Evolutionary conservation across 2,113 vertebrate genomes (phyloP).

Genomic region (Macquaria ambigua): DNA sequence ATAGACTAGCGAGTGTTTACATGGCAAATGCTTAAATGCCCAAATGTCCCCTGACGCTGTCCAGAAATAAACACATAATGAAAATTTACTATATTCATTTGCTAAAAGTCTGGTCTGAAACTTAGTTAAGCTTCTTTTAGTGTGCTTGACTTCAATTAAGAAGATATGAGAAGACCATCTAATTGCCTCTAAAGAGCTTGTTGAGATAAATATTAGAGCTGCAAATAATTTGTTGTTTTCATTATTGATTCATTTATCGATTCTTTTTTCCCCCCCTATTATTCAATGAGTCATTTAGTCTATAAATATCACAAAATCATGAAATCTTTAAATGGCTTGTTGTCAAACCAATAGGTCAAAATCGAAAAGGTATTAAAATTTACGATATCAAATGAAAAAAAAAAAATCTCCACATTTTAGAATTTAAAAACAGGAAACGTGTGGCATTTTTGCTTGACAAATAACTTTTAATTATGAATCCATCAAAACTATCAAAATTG

Average conservation of each 20-base stretch:
- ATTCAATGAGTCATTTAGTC: not conserved
- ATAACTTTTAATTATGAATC: not conserved
- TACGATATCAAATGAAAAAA: not conserved
- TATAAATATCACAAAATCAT: not conserved
- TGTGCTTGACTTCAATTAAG: not conserved
- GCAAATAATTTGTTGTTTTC: not conserved
- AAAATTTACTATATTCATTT: not conserved
- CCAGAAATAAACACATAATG: slow-evolving; percentile 10
- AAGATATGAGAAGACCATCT: not conserved
- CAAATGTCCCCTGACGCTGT: not conserved
- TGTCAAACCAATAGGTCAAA: not conserved
- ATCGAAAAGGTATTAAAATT: not conserved
- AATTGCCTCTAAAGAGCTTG: not conserved
- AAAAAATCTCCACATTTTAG: not conserved
- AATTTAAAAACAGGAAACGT: not conserved
- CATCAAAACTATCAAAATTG: not conserved
- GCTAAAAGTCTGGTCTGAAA: not conserved
- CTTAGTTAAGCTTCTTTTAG: not conserved
- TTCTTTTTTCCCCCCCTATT: not conserved
- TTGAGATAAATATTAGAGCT: not conserved
- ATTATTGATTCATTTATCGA: not conserved
- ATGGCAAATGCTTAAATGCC: slow-evolving; percentile 7
- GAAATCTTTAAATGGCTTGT: not conserved
- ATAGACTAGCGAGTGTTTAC: slow-evolving; percentile 30
- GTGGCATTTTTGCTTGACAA: not conserved